Evolutionary conservation across 2,888 invertebrate genomes (phyloP).

Genomic region (Stictocephala bisonia): DNA sequence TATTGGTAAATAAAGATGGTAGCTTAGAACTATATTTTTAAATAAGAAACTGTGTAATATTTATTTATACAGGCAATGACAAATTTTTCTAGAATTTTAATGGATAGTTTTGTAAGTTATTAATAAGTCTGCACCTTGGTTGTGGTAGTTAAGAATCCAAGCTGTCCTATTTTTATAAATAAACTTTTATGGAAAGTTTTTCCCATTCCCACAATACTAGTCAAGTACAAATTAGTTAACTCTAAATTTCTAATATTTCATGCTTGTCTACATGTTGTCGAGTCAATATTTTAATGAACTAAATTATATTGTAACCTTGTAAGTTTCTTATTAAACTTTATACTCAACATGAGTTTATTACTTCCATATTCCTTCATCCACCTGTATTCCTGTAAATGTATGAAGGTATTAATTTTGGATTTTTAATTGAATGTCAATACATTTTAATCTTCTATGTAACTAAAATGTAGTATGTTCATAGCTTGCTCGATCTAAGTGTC

Average conservation of each 20-base stretch:
- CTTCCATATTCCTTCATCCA: too few relatives aligned
- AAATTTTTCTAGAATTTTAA: neutral
- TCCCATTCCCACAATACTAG: slow-evolving; percentile 12
- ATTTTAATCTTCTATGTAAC: too few relatives aligned
- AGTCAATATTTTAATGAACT: too few relatives aligned
- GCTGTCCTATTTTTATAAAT: slow-evolving; percentile 30
- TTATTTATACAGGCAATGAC: too few relatives aligned
- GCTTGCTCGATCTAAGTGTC: too few relatives aligned
- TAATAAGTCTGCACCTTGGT: slow-evolving; percentile 21
- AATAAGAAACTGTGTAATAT: too few relatives aligned
- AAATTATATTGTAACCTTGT: neutral
- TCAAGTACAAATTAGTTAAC: slow-evolving; percentile 35
- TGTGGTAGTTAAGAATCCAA: slow-evolving; percentile 15
- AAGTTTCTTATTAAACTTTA: slow-evolving; percentile 19
- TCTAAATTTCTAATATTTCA: slow-evolving; percentile 1
- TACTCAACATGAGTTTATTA: neutral
- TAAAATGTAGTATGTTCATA: too few relatives aligned
- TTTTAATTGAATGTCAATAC: too few relatives aligned
- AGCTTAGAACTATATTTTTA: too few relatives aligned
- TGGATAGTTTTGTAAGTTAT: neutral
- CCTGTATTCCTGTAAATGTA: too few relatives aligned
- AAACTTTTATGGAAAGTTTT: slow-evolving; percentile 12
- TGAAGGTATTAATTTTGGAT: too few relatives aligned
- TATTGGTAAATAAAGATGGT: too few relatives aligned
- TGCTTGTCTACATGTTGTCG: slow-evolving; percentile 27